These are phyloP conservation scores for Sinocyclocheilus grahami DNA, from an alignment of 2,113 vertebrate species.

Conservation along the genomic window DNA sequence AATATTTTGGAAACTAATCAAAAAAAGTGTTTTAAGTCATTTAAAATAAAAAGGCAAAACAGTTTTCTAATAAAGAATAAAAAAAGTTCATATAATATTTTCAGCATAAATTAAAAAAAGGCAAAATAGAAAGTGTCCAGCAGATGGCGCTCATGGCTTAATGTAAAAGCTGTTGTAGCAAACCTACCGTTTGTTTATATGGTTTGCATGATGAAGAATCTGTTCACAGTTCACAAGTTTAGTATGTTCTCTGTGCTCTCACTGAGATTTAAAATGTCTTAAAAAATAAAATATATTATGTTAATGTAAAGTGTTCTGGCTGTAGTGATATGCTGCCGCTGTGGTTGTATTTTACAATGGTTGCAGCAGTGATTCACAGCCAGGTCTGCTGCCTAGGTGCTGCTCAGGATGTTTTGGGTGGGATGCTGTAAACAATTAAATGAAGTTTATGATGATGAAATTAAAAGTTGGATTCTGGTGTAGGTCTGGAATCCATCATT, in stretches of 20 bases:
- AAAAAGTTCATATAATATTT: no score
- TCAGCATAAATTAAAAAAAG: not conserved
- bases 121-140: conserved; percentile 41
- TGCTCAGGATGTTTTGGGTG: conserved; percentile 40
- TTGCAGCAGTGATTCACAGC: not conserved
- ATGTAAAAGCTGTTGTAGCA: conserved; percentile 12
- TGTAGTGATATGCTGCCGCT: not conserved
- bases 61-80: no score
- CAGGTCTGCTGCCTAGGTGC: not conserved
- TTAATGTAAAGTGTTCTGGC: not conserved
- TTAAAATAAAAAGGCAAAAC: no score
- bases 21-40: no score
- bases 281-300: no score
- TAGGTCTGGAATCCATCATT: conserved; percentile 32
- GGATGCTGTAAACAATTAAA: conserved; percentile 8
- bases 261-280: no score
- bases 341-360: not conserved
- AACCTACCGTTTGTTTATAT: not conserved
- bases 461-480: not conserved
- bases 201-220: not conserved
- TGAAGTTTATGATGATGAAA: conserved; percentile 37
- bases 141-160: conserved; percentile 54
- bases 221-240: not conserved
- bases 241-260: not conserved
- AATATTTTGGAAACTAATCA: no score